Base-by-base conservation (phyloP, 2,888 invertebrate species). In the Drosophila fungiperda region DNA sequence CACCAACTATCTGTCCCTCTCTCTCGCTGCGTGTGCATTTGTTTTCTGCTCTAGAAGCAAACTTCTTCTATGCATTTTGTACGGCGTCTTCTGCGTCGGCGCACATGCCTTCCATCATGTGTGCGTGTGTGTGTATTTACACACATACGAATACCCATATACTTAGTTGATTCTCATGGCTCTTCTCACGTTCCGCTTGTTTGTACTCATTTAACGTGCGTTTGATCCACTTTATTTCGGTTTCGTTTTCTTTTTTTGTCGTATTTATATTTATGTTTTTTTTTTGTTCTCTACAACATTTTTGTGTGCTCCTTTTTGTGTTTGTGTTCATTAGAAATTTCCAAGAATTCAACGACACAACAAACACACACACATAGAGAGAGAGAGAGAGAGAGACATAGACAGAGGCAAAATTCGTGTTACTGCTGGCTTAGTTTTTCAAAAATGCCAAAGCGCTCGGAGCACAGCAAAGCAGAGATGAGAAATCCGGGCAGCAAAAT, bases 241-340 rank as follows among this genome's bases (percentile, higher is more conserved):
- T 75, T 81, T 78, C 72, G 67, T 78, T 84, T 69, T 81, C 70
- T 54, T 60, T 71, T 54, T 38, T 60, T 73, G 33, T 15, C 29
- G 65, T 52, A 65, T 66, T 65, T 52, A 32, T 59, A 36, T 60
- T 40, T 48, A 52, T 61, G 42, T 12, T 35, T 58, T 63, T 54
- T 73, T 78, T 69, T 77, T 74, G 69, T 70, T 78, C 77, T 82
- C 73, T 68, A 69, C 82, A 60, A 83, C 75, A 88, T 84, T 84
- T 85, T 78, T 83, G 82, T 87, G 82, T 72, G 84, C 89, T 85
- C 82, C 87, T 88, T 85, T 82, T 83, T 86, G 89, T 76, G 82
- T 78, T 88, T 88, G 89, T 87, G 84, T 85, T 85, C 84, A 85
- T 85, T 88, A 85, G 85, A 88, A 88, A 85, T 85, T 85, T 88